phyloP scores from a whole-genome alignment of 1,140 invertebrate genomes.

The Drosophila melanica region DNA sequence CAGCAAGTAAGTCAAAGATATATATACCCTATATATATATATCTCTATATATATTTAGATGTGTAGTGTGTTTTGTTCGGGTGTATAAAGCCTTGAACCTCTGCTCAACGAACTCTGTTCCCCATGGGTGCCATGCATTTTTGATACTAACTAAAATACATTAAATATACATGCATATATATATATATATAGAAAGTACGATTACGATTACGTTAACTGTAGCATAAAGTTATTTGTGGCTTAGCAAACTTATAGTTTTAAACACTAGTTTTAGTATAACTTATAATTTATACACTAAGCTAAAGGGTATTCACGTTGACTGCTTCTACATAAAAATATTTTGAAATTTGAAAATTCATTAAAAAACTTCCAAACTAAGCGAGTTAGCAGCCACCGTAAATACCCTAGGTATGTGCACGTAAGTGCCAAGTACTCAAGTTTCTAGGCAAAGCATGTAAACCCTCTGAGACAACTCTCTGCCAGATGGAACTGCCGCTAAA shows the following conservation, averaged over 20 bases:
- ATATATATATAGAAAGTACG: conserved; percentile 52
- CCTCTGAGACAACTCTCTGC: too few species aligned
- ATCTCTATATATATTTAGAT: too few species aligned
- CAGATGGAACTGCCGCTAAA: conserved; percentile 11
- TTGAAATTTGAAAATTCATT: too few species aligned
- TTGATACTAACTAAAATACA: conserved; percentile 60
- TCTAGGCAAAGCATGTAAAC: conserved; percentile 6
- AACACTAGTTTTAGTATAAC: conserved; percentile 58
- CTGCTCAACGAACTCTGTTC: conserved; percentile 78
- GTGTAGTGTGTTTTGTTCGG: conserved; percentile 12
- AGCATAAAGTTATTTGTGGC: conserved; percentile 65
- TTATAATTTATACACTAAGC: conserved; percentile 22
- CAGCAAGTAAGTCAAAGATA: conserved; percentile 4
- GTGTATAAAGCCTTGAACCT: conserved; percentile 22
- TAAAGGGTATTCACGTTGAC: background rate
- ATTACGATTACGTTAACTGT: conserved; percentile 20
- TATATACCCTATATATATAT: background rate
- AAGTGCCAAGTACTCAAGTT: conserved; percentile 27
- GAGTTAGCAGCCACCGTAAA: background rate
- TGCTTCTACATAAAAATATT: background rate
- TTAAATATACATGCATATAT: conserved; percentile 2
- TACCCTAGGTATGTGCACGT: conserved; percentile 3
- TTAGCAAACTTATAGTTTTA: conserved; percentile 83
- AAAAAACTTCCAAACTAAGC: too few species aligned
- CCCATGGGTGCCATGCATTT: conserved; percentile 80